Conservation (phyloP, 1,140 invertebrate species). For the Watersipora subatra region DNA sequence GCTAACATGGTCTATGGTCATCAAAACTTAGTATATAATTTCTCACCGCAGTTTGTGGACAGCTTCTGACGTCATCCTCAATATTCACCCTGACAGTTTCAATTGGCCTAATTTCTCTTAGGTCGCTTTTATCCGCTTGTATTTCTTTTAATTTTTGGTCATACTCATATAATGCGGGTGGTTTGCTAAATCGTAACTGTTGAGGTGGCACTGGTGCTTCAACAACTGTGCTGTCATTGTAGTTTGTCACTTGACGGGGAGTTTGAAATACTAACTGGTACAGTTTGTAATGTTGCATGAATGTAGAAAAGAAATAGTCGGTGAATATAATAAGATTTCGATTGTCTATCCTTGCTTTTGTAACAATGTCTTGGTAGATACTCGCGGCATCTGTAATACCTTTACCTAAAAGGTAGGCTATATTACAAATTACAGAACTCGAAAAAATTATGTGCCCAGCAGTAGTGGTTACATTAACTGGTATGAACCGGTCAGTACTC, state of each 20-base stretch:
- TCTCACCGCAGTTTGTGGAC: no score
- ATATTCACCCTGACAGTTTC: no score
- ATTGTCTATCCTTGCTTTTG: neutral
- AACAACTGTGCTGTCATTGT: neutral
- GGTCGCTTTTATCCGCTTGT: neutral
- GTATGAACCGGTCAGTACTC: neutral
- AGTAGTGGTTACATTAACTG: neutral
- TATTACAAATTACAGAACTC: neutral
- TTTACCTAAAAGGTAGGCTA: neutral
- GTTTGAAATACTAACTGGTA: neutral
- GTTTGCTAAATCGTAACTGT: neutral
- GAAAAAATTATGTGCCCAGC: neutral
- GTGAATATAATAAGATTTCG: neutral
- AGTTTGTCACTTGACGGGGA: neutral
- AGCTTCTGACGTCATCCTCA: no score
- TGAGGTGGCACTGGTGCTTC: neutral
- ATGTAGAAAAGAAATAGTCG: neutral
- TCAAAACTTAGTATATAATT: no score
- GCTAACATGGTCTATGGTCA: no score
- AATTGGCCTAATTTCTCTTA: neutral
- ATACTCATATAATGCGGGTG: neutral
- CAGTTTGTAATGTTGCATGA: slow-evolving; percentile 2
- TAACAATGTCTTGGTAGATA: neutral
- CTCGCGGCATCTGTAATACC: neutral
- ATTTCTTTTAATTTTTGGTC: neutral